Base-by-base conservation (phyloP, 2,888 invertebrate genomes). In the Ptychoptera albimana region DNA sequence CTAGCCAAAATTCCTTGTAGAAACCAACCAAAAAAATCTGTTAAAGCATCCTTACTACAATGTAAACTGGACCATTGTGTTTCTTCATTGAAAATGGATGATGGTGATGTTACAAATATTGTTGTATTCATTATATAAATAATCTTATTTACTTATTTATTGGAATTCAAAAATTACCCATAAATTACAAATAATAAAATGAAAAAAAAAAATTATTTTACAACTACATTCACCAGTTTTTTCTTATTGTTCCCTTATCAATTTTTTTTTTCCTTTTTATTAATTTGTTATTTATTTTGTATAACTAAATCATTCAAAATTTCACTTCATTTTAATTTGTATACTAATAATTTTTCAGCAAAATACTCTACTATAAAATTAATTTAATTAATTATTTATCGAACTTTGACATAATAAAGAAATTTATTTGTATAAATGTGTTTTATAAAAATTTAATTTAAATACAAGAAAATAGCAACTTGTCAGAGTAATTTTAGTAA, bases 21-120 rank as follows among this genome's bases (percentile, higher is more conserved):
- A 59, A 79, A 76, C 81, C 80, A 81, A 48, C 81, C 80, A 61
- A 79, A 80, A 49, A 73, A 73, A 60, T 80, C 77, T 10, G 80
- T 81, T 37, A 82, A 68, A 12, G 80, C 79, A 70, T 79, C 75
- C 59, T 79, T 79, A 39, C 72, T 71, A 63, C 79, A 79, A 58
- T 77, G 77, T 31, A 71, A 65, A 56, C 66, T 66, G 23, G 69
- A 64, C 62, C 65, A 70, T 47, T 66, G 50, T 42, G 49, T 50
- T 30, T 48, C 49, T 10, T 30, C 37, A 29, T 42, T 37, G 11
- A 42, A 10, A n/a, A 36, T 42, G n/a, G 35, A 32, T 13, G 32
- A 15, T 11, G 16, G 16, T 42, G 34, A 34, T 35, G 42, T 34
- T 23, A 7, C 23, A 23, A 23, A 7, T 23, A 23, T 23, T 23